Evolutionary conservation across 2,888 invertebrate genomes (phyloP), one percentile per base, ranked within the genome.

Genomic region (Ochropacha duplaris): DNA sequence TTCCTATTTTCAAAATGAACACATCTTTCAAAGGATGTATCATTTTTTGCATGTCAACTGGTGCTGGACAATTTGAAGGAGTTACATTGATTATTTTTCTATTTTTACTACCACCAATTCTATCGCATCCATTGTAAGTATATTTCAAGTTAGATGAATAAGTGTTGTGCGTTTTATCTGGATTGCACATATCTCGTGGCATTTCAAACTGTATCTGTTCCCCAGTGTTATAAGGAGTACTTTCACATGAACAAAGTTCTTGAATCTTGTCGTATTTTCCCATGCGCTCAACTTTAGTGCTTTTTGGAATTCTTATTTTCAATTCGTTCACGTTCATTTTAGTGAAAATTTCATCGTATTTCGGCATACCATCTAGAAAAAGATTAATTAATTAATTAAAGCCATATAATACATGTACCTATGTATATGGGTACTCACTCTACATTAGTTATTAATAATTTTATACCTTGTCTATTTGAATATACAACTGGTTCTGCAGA

Each of bases 1-100:
- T 92, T 26, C 92, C 92, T 59, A 92, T 91, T 79, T 91, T 92
- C 6, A 92, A 74, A 66, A 92, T 89, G 57, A 92, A 92, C 1
- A 92, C 91, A 62, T 92, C 92, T 71, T 90, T 92, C 50, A 81
- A 71, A 0, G 87, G 86, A 59, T 91, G 83, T 11, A 84, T 24
- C 19, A 78, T 66, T 78, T 92, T 92, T 57, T 82, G 81, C 84
- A 92, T 88, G 54, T 87, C 78, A 0, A 90, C 82, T 14, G 91
- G 88, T 0, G 86, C 80, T 0, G 88, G 87, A 61, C 92, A 92
- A 61, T 86, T 89, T 0, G 85, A 76, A 11, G 92, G 92, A 3
- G 92, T 92, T 2, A 92, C 81, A 44, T 89, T 92, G 22, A 92
- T 76, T 49, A 86, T 71, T 64, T 75, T 83, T 57, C 74, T 81